Evolutionary conservation across 2,888 invertebrate species (phyloP), one percentile per base, ranked within the genome.

Genomic region (Sphinx pinastri): DNA sequence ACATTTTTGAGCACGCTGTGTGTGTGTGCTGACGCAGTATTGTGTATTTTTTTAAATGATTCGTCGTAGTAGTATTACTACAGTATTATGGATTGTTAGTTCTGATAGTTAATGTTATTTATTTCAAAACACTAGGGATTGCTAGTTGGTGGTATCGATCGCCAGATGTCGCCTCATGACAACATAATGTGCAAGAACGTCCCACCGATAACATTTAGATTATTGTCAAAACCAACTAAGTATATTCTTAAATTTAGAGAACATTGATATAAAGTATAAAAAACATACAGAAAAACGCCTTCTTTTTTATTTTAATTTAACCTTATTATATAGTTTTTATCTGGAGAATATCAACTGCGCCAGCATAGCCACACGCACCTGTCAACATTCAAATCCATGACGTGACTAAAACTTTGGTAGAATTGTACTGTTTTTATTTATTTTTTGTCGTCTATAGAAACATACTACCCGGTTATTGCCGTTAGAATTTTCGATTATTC

Each of bases 391-490:
- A 63, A 63, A 63, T 49, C 63, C 63, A 68, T 76, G 80, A 72
- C 76, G 72, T 77, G 71, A 72, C 70, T 77, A 51, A 71, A 63
- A 63, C 60, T 68, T 69, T 71, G 31, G 68, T 51, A 73, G 63
- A 72, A 49, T 71, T 68, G 70, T 71, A 71, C 69, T 55, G 68
- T 71, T 74, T 73, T 74, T 10, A 70, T 72, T 68, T 71, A 11
- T 68, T 49, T 72, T 72, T 72, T 57, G 69, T 75, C 70, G 73
- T 79, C 5, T 76, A 81, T 79, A 77, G 70, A 76, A 78, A 75
- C 77, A 77, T 81, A 84, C 84, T 84, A 82, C 82, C 81, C 78
- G 75, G 75, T 81, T 81, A 75, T 78, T 75, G 77, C 78, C 76
- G 76, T 79, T 76, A 76, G 72, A 59, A 71, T 72, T 73, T 71